Conservation (phyloP, 92 coral and sea anemone species). For the Heteractis magnifica region DNA sequence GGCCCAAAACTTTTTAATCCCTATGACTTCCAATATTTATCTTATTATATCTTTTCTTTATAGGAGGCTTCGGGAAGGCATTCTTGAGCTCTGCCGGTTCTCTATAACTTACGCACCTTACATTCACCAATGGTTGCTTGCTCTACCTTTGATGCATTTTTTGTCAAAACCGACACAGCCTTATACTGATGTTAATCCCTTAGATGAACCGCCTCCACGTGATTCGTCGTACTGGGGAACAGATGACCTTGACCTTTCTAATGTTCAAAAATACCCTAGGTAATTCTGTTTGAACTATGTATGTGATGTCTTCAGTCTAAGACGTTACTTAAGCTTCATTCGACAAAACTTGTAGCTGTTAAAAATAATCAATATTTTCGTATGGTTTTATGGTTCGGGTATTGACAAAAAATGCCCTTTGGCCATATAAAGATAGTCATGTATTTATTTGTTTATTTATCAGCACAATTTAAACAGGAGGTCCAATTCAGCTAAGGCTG, state of each 20-base stretch:
- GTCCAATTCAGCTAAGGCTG: no score
- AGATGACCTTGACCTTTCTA: slow-evolving; percentile 42
- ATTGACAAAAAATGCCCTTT: no score
- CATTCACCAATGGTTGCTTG: slow-evolving; percentile 54
- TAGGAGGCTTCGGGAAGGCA: slow-evolving; percentile 44
- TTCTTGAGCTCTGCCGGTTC: slow-evolving; percentile 32
- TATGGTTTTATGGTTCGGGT: no score
- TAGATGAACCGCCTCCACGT: slow-evolving; percentile 33
- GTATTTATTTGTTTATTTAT: no score
- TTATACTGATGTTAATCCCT: slow-evolving; percentile 22
- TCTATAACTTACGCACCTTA: slow-evolving; percentile 8
- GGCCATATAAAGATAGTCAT: no score
- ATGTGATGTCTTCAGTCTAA: background rate
- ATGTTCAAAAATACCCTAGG: slow-evolving; percentile 6
- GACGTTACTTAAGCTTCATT: background rate
- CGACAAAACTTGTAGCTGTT: no score
- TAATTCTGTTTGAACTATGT: background rate
- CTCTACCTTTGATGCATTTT: slow-evolving; percentile 73
- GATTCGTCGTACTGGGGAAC: slow-evolving; percentile 59
- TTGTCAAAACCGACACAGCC: slow-evolving; percentile 54
- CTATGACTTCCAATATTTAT: no score
- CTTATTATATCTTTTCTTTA: background rate
- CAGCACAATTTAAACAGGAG: no score
- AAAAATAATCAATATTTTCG: no score
- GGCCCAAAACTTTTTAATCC: background rate